Evolutionary conservation across 2,113 vertebrate genomes (phyloP).

Genomic region (Heloderma charlesbogerti): DNA sequence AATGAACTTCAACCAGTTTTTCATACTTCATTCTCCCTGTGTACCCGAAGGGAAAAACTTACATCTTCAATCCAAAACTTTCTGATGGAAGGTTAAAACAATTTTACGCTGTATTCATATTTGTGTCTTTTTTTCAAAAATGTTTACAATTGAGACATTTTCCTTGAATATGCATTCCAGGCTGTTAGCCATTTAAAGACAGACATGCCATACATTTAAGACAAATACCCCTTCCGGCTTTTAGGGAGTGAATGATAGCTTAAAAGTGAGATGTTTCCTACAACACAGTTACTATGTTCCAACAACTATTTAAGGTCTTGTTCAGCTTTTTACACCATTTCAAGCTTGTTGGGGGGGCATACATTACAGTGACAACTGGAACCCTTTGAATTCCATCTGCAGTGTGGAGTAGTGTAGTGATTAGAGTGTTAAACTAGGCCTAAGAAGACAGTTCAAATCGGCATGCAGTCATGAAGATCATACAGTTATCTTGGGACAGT

Average conservation of each 20-base stretch:
- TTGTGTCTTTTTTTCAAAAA: not conserved
- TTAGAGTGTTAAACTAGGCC: not conserved
- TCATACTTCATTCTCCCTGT: not conserved
- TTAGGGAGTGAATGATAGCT: not conserved
- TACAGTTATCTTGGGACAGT: not conserved
- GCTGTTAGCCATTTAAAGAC: slow-evolving; percentile 21
- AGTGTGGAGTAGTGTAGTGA: not conserved
- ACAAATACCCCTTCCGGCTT: fast-evolving
- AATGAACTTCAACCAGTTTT: not conserved
- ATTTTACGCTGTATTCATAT: not conserved
- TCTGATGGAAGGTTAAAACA: not conserved
- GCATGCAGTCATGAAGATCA: not conserved
- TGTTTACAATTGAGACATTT: not conserved
- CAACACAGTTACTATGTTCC: not conserved
- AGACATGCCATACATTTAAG: not conserved
- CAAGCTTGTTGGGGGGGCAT: not conserved
- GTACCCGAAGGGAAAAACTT: slow-evolving; percentile 7
- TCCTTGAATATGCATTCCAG: not conserved
- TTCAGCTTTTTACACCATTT: not conserved
- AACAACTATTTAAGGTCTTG: not conserved
- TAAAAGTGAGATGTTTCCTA: not conserved
- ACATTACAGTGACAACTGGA: not conserved
- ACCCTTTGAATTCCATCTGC: not conserved
- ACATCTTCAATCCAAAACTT: slow-evolving; percentile 11
- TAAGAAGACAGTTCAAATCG: not conserved